Evolutionary conservation across 1,140 invertebrate genomes (phyloP).

Genomic region (Drosophila gunungcola): DNA sequence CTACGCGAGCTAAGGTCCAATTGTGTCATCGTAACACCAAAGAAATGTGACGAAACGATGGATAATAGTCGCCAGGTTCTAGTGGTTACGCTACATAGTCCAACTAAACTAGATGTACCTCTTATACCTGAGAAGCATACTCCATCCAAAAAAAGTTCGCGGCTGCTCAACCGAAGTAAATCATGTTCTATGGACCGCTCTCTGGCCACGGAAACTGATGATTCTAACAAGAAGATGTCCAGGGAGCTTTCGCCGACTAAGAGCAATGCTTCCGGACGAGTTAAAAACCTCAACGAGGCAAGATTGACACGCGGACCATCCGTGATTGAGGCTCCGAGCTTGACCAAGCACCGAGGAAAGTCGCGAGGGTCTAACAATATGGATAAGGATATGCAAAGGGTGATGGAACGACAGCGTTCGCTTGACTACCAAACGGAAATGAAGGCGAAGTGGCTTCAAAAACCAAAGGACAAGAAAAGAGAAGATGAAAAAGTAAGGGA

Average conservation of each 20-base stretch:
- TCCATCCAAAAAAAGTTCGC: neutral
- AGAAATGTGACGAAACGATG: neutral
- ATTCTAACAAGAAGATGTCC: neutral
- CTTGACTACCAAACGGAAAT: conserved; percentile 37
- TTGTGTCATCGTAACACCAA: no score
- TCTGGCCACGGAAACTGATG: neutral
- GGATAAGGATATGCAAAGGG: neutral
- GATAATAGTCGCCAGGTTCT: neutral
- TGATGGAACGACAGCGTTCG: conserved; percentile 35
- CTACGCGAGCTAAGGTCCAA: no score
- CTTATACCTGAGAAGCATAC: no score
- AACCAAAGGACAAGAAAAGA: conserved; percentile 50
- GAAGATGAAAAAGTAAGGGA: conserved; percentile 45
- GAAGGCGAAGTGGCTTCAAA: conserved; percentile 66
- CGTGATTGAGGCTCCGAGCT: conserved; percentile 56
- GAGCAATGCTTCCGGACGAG: neutral
- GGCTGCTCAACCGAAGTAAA: conserved; percentile 2
- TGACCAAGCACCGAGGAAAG: conserved; percentile 60
- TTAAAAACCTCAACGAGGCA: neutral
- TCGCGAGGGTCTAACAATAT: conserved; percentile 22
- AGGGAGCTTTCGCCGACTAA: neutral
- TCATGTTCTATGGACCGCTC: neutral
- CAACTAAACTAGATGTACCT: neutral
- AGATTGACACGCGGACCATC: conserved; percentile 17
- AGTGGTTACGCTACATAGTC: neutral